These are phyloP conservation scores for Alitta virens DNA, from an alignment of 2,888 invertebrate genomes.

Conservation along the genomic window DNA sequence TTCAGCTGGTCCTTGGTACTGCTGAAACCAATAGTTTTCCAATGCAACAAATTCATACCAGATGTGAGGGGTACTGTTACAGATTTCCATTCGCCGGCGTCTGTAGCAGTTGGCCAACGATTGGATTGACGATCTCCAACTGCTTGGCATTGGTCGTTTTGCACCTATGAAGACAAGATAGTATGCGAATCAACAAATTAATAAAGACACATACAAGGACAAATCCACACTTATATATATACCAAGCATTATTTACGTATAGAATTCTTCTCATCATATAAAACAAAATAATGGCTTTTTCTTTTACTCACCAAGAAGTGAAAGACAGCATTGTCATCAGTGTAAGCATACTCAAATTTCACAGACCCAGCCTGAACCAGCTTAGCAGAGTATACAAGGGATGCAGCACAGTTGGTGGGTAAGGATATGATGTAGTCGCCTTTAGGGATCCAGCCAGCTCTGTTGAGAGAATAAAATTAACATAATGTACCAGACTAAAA, in stretches of 20 bases:
- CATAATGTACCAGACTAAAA: too few species aligned
- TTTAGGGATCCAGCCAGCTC: constrained; percentile 43
- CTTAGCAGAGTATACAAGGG: constrained; percentile 60
- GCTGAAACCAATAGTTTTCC: constrained; percentile 54
- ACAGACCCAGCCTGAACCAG: constrained; percentile 62
- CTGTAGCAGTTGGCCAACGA: constrained; percentile 58
- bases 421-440: constrained; percentile 51
- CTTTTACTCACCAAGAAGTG: constrained; percentile 59
- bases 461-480: constrained; percentile 23
- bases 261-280: not conserved
- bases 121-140: constrained; percentile 55
- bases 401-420: constrained; percentile 60
- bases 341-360: constrained; percentile 61
- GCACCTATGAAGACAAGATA: too few species aligned
- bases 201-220: too few species aligned
- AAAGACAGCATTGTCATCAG: constrained; percentile 57
- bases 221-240: too few species aligned
- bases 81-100: constrained; percentile 59
- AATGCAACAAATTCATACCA: constrained; percentile 62
- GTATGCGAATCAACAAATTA: too few species aligned
- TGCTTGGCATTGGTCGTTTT: constrained; percentile 61
- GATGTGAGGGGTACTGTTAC: constrained; percentile 55
- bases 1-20: constrained; percentile 1
- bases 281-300: not conserved
- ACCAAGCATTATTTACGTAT: too few species aligned